Conservation (phyloP, 1,140 invertebrate genomes). For the Brachionus rubens region DNA sequence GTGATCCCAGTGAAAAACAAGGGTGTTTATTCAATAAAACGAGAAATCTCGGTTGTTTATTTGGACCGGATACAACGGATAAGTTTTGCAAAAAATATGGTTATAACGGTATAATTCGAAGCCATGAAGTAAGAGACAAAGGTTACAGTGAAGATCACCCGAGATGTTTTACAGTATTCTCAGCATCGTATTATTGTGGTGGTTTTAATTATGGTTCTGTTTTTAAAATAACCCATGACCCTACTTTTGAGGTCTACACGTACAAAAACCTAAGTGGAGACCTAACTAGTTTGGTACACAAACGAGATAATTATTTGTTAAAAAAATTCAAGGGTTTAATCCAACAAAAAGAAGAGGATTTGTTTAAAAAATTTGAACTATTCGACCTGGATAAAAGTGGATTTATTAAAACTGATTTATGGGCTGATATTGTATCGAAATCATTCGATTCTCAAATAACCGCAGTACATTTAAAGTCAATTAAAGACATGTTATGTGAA, state of each 20-base stretch:
- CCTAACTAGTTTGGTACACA: neutral
- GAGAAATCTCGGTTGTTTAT: conserved; percentile 4
- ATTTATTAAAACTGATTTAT: neutral
- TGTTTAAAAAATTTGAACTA: neutral
- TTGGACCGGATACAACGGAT: conserved; percentile 1
- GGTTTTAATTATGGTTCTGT: neutral
- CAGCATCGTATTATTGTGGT: conserved; percentile 2
- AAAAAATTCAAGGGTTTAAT: neutral
- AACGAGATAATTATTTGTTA: neutral
- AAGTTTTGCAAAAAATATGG: conserved; percentile 29
- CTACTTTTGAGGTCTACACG: neutral
- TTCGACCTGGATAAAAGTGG: neutral
- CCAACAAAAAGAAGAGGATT: neutral
- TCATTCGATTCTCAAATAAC: conserved; percentile 12
- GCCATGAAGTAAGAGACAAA: neutral
- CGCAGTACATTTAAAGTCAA: neutral
- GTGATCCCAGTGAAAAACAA: conserved; percentile 1
- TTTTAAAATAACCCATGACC: neutral
- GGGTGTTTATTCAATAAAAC: conserved; percentile 24
- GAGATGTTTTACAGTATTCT: conserved; percentile 22
- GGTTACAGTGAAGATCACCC: conserved; percentile 16
- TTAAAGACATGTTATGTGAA: conserved; percentile 25
- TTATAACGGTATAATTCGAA: neutral
- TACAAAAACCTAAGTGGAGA: conserved; percentile 6
- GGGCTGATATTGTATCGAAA: conserved; percentile 16